Conservation (phyloP, 2,888 invertebrate species). For the Conus canariensis region DNA sequence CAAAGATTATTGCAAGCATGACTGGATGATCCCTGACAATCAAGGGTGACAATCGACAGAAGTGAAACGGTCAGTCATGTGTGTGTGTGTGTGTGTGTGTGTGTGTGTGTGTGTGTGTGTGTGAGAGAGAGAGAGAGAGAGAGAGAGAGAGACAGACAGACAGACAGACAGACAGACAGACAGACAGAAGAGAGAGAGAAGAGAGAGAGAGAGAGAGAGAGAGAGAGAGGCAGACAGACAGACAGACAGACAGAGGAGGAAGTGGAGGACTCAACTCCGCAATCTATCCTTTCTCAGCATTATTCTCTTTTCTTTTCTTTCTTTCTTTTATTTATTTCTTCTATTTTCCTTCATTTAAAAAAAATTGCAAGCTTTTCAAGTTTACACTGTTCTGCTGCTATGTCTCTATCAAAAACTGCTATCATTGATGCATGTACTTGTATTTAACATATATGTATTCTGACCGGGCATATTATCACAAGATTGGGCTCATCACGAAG, state of each 20-base stretch:
- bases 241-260: neutral
- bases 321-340: too few relatives aligned
- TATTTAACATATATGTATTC: neutral
- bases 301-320: too few relatives aligned
- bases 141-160: neutral
- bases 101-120: neutral
- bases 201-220: neutral
- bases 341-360: neutral
- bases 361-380: neutral
- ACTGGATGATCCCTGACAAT: too few relatives aligned
- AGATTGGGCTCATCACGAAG: too few relatives aligned
- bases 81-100: too few relatives aligned
- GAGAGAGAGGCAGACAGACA: neutral
- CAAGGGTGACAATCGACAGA: too few relatives aligned
- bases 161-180: neutral
- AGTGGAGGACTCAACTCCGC: neutral
- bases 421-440: neutral
- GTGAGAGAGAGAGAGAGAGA: neutral
- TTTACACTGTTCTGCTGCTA: neutral
- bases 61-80: too few relatives aligned
- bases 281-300: neutral
- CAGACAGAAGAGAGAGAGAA: too few relatives aligned
- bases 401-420: neutral
- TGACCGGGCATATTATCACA: too few relatives aligned
- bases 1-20: too few relatives aligned